Base-by-base conservation (phyloP, 2,888 invertebrate genomes). In the Gisinianus flammeolus region DNA sequence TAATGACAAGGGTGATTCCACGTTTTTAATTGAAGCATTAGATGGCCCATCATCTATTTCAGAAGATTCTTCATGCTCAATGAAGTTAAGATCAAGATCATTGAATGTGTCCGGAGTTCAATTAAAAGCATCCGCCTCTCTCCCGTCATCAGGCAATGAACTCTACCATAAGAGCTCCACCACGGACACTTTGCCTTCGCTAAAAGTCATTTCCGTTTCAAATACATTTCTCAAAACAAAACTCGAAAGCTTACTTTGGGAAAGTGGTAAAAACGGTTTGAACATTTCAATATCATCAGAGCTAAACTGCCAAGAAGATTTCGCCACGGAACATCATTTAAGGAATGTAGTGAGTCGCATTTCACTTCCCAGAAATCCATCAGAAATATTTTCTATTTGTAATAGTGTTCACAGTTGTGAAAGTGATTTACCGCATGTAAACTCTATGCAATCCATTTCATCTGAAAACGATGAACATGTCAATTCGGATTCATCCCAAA, bases 181-280 rank as follows among this genome's bases (percentile, higher is more conserved):
- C 12, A 35, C 12, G 35, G 35, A 44, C 44, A 44, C 16, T 44
- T 44, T n/a, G n/a, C n/a, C n/a, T n/a, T n/a, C n/a, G 22, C 8
- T 10, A 67, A 67, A n/a, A 31, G 16, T 52, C 3, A 26, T 70
- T 12, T 26, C 70, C 24, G 26, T 10, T 26, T 74, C 54, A n/a
- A 24, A 76, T 52, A 68, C 52, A 0, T 35, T 52, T 33, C 67
- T 44, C 28, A 72, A 68, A 35, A 10, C 71, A 16, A 68, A 80
- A 2, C 33, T 62, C 6, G 52, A 66, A 31, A 8, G 22, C 6
- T 58, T 58, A 24, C 8, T 58, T 2, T 24, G 58, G 24, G 24
- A 58, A n/a, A n/a, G 22, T 58, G 1, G 58, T 2, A n/a, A 58
- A 8, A 22, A 58, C 10, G 58, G 58, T 6, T 22, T 58, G 2